Percentiles rank a stretch among this genome's conserved stretches.
These are phyloP conservation scores for Macrochelys suwanniensis DNA, from an alignment of 2,797 vertebrate genomes.

Conservation along the genomic window DNA sequence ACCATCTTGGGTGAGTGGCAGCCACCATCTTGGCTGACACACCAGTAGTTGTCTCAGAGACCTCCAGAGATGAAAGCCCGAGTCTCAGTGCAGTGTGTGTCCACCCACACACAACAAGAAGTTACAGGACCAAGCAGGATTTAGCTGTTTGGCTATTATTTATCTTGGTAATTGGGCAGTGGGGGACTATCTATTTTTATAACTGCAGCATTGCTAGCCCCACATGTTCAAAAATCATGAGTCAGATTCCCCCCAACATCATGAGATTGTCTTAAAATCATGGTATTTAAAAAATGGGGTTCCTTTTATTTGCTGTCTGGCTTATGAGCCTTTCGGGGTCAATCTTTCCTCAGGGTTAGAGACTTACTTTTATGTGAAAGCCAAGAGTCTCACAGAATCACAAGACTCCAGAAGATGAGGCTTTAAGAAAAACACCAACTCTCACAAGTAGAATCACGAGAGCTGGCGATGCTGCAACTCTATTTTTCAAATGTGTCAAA, in stretches of 20 bases:
- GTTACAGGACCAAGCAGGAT: background rate
- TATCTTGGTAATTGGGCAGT: background rate
- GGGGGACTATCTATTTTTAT: background rate
- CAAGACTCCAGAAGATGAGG: background rate
- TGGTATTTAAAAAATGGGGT: background rate
- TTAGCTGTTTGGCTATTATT: background rate
- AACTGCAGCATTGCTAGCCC: slow-evolving; percentile 21
- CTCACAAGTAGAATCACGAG: rapidly evolving
- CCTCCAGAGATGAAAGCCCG: background rate
- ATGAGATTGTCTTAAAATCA: background rate
- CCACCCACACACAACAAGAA: background rate
- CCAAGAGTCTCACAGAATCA: rapidly evolving
- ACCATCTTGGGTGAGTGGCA: background rate
- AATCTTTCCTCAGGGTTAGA: background rate
- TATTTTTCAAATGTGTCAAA: rapidly evolving
- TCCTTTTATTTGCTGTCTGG: background rate
- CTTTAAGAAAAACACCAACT: background rate
- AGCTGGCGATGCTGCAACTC: rapidly evolving
- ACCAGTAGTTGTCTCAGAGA: no score
- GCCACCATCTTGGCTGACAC: background rate
- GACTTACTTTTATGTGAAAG: background rate
- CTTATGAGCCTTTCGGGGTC: background rate
- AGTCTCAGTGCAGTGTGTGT: background rate
- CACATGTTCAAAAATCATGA: background rate
- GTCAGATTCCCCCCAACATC: slow-evolving; percentile 1